A percentile compares a stretch with the other conserved stretches of the same genome.
phyloP scores from a whole-genome alignment of 2,797 vertebrate species.

The Cynopterus sphinx region DNA sequence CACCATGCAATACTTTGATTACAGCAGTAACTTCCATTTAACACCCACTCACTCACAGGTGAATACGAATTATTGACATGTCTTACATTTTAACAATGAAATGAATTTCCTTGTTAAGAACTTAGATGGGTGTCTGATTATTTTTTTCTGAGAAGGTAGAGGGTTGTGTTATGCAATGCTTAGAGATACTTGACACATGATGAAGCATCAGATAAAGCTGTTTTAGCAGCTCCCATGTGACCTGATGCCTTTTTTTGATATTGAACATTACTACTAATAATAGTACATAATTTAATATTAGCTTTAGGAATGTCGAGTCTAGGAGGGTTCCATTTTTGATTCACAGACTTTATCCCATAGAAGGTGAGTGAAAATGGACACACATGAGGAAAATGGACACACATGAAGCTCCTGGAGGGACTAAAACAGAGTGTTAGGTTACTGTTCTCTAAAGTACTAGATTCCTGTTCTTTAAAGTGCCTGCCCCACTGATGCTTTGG shows the following conservation, averaged over 20 bases:
- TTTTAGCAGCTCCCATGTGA: not conserved
- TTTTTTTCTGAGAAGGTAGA: not conserved
- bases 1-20: not conserved
- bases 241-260: not conserved
- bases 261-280: not conserved
- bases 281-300: not conserved
- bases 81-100: not conserved
- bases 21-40: not conserved
- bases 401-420: not conserved
- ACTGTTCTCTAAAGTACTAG: not conserved
- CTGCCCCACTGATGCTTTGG: not conserved
- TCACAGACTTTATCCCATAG: not conserved
- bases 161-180: not conserved
- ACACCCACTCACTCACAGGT: not conserved
- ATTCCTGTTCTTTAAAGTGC: not conserved
- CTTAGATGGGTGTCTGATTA: not conserved
- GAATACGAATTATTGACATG: slow-evolving; percentile 10
- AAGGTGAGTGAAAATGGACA: not conserved
- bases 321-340: not conserved
- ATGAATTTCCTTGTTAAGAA: not conserved
- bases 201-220: not conserved
- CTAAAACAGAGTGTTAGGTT: not conserved
- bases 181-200: not conserved
- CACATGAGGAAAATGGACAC: not conserved
- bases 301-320: not conserved